phyloP scores from a whole-genome alignment of 2,888 invertebrate species.

The Creontiades dilutus region DNA sequence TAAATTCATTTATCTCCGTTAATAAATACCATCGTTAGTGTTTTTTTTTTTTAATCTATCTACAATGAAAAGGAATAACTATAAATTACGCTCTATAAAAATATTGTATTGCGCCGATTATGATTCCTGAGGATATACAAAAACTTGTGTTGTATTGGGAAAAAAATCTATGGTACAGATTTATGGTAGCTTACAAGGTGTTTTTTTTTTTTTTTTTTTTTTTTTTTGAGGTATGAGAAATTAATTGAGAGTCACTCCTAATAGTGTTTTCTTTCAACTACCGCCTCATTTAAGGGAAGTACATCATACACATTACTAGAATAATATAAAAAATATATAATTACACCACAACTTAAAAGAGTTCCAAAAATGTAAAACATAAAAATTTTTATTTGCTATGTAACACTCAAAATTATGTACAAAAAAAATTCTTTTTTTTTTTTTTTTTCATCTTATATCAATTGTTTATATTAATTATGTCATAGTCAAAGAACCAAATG shows the following conservation, averaged over 20 bases:
- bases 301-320: conserved; percentile 44
- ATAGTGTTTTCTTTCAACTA: not conserved
- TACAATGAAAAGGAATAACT: conserved; percentile 25
- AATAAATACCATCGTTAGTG: conserved; percentile 43
- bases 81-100: conserved; percentile 31
- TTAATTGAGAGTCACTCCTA: not conserved
- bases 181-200: conserved; percentile 22
- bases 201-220: too few relatives aligned
- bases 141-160: not conserved
- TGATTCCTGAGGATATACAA: not conserved
- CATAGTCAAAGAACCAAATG: not conserved
- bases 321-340: conserved; percentile 62
- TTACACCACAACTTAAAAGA: conserved; percentile 46
- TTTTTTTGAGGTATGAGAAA: not conserved
- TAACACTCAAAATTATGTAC: conserved; percentile 37
- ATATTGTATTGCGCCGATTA: conserved; percentile 30
- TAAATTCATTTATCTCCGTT: conserved; percentile 11
- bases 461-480: not conserved
- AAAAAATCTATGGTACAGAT: conserved; percentile 20
- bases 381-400: conserved; percentile 35
- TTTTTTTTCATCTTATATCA: not conserved
- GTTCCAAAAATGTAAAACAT: conserved; percentile 1
- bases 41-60: not conserved
- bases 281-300: not conserved
- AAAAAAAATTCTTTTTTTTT: conserved; percentile 25